Evolutionary conservation across 2,888 invertebrate species (phyloP), one percentile per base, ranked within the genome.

Genomic region (Caenorhabditis japonica): DNA sequence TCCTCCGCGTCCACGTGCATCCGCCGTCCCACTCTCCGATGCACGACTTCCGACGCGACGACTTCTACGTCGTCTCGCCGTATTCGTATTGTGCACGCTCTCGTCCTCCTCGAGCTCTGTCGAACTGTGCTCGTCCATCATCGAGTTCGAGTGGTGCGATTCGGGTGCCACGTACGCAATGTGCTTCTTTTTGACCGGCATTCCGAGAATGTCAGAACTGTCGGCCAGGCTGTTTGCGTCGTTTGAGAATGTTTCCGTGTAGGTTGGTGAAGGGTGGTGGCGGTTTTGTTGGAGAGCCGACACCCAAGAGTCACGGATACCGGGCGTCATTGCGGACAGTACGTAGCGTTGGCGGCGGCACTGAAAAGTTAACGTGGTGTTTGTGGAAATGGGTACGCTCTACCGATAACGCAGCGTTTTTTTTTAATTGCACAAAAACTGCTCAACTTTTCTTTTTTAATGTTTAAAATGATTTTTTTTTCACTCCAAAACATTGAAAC

Each of bases 111-210:
- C 81, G 17, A 80, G 75, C 43, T 83, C 81, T 1, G 79, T 80
- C 4, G 77, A 70, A 8, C 77, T 77, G 46, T 84, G 84, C 38
- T 81, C 85, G 49, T 84, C 85, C 85, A 86, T 83, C 77, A 85
- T 80, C 19, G 85, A 85, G 61, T 84, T 86, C 30, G 82, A 80
- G 75, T 85, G 86, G 58, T 87, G 87, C 4, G 84, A 84, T 64
- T 87, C 87, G 3, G 87, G 87, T n/a, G 87, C 87, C 12, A 87
- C 87, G 56, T 87, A 87, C 5, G 87, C 87, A 39, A 87, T 87
- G 72, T 85, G 83, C 69, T 86, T 86, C 76, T 85, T 86, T 39
- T 84, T 74, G 13, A 75, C 70, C 4, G 78, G 80, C 30, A 75
- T 47, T 23, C 82, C 76, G 44, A 84, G 62, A 17, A 85, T 66